Base-by-base conservation (phyloP, 2,113 vertebrate genomes). In the Dascyllus trimaculatus region DNA sequence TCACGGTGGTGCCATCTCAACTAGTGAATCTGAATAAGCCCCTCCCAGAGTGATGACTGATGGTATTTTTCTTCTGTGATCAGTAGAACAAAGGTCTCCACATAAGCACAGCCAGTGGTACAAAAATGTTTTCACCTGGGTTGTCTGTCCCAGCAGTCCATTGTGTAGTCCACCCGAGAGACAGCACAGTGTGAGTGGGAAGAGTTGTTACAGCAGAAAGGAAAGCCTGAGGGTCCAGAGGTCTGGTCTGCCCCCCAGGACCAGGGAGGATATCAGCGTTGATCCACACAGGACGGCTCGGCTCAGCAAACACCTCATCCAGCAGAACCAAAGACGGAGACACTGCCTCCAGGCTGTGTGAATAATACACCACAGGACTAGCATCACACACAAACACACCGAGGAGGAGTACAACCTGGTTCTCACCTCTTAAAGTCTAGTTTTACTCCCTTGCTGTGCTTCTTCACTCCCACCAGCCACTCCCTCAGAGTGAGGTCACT, bases 351-450 rank as follows among this genome's bases (percentile, higher is more conserved):
- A 96, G 90, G 45, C 97, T 99, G 66, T 15, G 72, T 2, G 64
- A 57, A 35, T n/a, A 71, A 21, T 8, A 49, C 18, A 11, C n/a
- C 38, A n/a, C 1, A 22, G 11, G 3, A 24, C 5, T 29, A 29
- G 26, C 43, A 0, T 13, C 57, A 58, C 45, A 62, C 43, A 25
- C n/a, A 40, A 17, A 49, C n/a, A 19, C 46, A 49, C 18, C 4
- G 46, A 19, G 13, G 29, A 24, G 19, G 13, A 9, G 25, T 0
- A 2, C 0, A 1, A 52, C 13, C 26, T 4, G 15, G n/a, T 0
- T 40, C 46, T 64, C 94, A 98, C 97, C 97, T 98, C 94, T 99
- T 99, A 65, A 99, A 99, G 88, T 99, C 98, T 64, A 99, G 92
- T 80, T 99, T 99, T 68, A 99, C 95, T 80, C 98, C 98, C 88